Conservation (phyloP, 2,797 vertebrate species). For the Pitangus sulphuratus region DNA sequence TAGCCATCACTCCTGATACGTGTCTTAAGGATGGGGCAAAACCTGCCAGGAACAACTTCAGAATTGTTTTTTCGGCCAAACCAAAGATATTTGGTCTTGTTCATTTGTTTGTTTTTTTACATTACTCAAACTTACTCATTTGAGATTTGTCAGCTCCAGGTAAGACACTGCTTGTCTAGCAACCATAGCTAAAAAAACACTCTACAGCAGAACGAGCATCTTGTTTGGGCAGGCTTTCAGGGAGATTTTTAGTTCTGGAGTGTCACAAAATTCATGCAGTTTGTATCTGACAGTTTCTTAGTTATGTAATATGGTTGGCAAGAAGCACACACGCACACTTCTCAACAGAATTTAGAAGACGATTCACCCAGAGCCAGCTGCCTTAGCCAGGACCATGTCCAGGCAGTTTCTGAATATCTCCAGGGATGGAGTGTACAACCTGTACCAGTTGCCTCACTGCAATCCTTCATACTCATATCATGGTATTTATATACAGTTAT, state of each 20-base stretch:
- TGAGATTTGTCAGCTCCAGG: background rate
- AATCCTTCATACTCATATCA: rapidly evolving
- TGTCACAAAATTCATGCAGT: background rate
- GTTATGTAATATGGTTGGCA: background rate
- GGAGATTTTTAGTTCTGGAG: background rate
- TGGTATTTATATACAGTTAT: background rate
- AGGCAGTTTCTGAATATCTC: background rate
- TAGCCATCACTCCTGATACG: background rate
- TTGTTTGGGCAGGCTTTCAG: background rate
- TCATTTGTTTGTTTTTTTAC: background rate
- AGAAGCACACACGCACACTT: background rate
- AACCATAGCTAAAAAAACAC: background rate
- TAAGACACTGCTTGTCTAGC: background rate
- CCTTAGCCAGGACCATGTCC: background rate
- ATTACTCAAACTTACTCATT: background rate
- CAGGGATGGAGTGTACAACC: background rate
- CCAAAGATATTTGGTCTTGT: background rate
- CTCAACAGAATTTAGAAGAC: background rate
- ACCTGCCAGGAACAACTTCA: background rate
- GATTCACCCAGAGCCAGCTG: background rate
- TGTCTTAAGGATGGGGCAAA: background rate
- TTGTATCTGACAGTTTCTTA: background rate
- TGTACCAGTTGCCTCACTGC: background rate
- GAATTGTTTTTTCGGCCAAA: background rate
- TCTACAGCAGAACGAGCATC: background rate